Evolutionary conservation across 1,140 invertebrate species (phyloP), one percentile per base, ranked within the genome.

Genomic region (Mesaphorura yosii): DNA sequence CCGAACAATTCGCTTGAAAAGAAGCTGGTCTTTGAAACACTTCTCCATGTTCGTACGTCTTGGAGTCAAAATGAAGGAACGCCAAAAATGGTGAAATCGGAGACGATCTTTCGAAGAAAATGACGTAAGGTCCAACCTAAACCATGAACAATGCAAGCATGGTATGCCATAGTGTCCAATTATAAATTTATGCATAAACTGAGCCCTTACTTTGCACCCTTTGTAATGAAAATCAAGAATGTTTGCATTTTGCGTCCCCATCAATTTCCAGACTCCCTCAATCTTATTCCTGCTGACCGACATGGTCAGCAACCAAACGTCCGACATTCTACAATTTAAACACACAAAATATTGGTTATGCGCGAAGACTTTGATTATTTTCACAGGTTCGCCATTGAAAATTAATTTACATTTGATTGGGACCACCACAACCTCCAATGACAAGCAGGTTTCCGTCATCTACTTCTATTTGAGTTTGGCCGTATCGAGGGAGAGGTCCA

Each of bases 401-500:
- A n/a, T n/a, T n/a, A n/a, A n/a, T n/a, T n/a, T n/a, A 80, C 23
- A 82, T 73, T 66, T 75, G 74, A 66, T 80, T 83, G 19, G 79
- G 78, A 15, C 81, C 79, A n/a, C 53, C 51, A 50, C 48, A 59
- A 5, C 50, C 55, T 28, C 68, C 67, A 23, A 68, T 56, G 26
- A 71, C 56, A 26, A 71, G 59, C 25, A 67, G 39, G 51, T 67
- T 65, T 10, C 53, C 56, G 14, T 70, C 66, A 58, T 69, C 66
- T 15, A 89, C 63, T 38, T 72, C 69, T 51, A 87, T 81, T 69
- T 93, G 86, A 19, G 88, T 90, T 65, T 93, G 89, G 14, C 89
- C 88, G 74, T 92, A 94, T 61, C 92, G 72, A 27, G 85, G 79
- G 31, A 76, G 73, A 19, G 91, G 91, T 15, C 77, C 70, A 48